phyloP scores from a whole-genome alignment of 2,797 vertebrate genomes.

The Galagoides demidoff region DNA sequence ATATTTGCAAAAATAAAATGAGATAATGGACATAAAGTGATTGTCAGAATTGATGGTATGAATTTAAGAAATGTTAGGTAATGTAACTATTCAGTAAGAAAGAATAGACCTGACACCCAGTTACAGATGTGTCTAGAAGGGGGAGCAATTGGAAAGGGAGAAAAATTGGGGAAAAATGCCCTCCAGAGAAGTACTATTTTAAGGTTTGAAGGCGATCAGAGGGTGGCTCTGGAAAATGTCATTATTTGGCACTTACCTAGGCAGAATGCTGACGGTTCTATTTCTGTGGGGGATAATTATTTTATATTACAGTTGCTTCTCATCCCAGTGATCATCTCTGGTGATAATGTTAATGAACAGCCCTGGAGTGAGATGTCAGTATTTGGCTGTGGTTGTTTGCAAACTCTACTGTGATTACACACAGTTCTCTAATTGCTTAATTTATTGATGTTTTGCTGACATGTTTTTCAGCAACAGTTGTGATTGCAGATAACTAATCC shows the following conservation, averaged over 20 bases:
- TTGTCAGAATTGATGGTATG: not conserved
- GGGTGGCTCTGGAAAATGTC: not conserved
- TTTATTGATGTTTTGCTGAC: slow-evolving; percentile 81
- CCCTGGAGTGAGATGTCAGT: slow-evolving; percentile 15
- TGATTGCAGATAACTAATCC: slow-evolving; percentile 77
- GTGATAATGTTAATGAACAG: slow-evolving; percentile 58
- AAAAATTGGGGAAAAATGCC: not conserved
- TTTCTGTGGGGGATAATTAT: slow-evolving; percentile 56
- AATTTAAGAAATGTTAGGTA: not conserved
- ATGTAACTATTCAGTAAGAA: not conserved
- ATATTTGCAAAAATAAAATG: not conserved
- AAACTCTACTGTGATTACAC: slow-evolving; percentile 83
- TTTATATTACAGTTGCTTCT: slow-evolving; percentile 35
- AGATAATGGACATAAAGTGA: not conserved
- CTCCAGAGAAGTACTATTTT: not conserved
- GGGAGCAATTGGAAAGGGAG: not conserved
- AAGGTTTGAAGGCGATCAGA: not conserved
- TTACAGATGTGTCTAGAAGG: not conserved
- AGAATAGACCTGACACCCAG: not conserved
- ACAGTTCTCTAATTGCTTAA: slow-evolving; percentile 82
- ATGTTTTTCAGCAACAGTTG: slow-evolving; percentile 78
- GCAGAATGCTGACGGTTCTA: slow-evolving; percentile 47
- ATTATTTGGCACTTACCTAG: slow-evolving; percentile 33
- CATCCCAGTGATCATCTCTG: slow-evolving; percentile 46
- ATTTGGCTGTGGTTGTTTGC: slow-evolving; percentile 82